Evolutionary conservation across 1,140 invertebrate species (phyloP).

Genomic region (Papilio dardanus): DNA sequence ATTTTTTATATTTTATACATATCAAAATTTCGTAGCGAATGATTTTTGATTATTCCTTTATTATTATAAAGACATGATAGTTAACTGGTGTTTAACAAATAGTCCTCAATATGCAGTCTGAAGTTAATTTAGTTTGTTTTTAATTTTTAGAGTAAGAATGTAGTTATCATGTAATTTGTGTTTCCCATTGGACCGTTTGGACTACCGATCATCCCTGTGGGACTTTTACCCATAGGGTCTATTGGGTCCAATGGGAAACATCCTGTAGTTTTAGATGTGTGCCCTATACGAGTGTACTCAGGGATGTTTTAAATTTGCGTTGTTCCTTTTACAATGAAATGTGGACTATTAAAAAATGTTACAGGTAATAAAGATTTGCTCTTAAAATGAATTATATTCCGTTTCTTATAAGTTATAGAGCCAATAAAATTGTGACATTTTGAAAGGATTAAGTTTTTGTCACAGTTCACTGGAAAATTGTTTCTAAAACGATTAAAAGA

Average conservation of each 20-base stretch:
- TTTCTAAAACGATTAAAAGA: neutral
- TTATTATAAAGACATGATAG: conserved; percentile 27
- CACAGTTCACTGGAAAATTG: neutral
- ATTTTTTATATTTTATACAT: conserved; percentile 54
- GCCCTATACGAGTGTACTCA: neutral
- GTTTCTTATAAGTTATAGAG: neutral
- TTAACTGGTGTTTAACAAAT: conserved; percentile 42
- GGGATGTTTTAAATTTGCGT: neutral
- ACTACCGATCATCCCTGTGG: too few relatives aligned
- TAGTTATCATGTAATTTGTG: too few relatives aligned
- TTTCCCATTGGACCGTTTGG: too few relatives aligned
- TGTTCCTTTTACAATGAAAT: neutral
- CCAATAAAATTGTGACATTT: neutral
- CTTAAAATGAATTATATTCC: neutral
- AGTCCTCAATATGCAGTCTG: conserved; percentile 42
- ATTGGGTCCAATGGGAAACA: too few relatives aligned
- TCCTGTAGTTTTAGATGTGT: conserved; percentile 26
- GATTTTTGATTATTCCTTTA: conserved; percentile 39
- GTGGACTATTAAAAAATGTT: neutral
- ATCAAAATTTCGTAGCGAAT: conserved; percentile 46
- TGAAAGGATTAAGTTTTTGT: neutral
- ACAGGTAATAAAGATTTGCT: neutral
- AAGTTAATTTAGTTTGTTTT: conserved; percentile 40
- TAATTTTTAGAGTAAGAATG: conserved; percentile 35
- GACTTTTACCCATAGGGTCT: too few relatives aligned